Evolutionary conservation across 2,797 vertebrate genomes (phyloP).

Genomic region (Clamator glandarius): DNA sequence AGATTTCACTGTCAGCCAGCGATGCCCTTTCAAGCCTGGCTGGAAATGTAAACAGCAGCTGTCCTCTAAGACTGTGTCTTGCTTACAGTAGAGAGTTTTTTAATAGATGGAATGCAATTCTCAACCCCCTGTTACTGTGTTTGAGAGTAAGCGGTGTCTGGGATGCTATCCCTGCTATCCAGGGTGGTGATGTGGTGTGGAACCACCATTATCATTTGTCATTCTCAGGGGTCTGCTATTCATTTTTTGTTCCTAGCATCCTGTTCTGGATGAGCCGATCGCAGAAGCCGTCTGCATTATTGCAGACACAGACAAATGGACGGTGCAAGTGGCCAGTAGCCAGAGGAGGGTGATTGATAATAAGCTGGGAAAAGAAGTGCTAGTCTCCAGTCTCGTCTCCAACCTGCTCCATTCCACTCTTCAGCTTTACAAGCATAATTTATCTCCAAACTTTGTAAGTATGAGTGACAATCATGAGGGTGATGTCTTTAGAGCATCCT

Average conservation of each 20-base stretch:
- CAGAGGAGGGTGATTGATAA: constrained; percentile 91
- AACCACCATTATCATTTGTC: neutral
- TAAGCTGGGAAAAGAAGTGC: constrained; percentile 95
- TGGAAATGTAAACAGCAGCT: neutral
- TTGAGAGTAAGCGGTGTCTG: neutral
- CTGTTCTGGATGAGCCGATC: constrained; percentile 96
- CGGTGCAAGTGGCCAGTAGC: constrained; percentile 96
- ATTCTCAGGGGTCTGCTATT: neutral
- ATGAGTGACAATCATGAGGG: neutral
- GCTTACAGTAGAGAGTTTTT: neutral
- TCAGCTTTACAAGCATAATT: constrained; percentile 96
- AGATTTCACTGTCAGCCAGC: neutral
- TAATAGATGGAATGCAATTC: neutral
- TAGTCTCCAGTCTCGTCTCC: constrained; percentile 95
- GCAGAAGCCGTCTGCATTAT: constrained; percentile 98
- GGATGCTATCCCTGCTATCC: neutral
- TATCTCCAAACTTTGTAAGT: constrained; percentile 98
- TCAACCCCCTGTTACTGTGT: fast-evolving
- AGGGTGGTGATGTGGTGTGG: neutral
- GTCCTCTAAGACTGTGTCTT: neutral
- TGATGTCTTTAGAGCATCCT: neutral
- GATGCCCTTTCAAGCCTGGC: neutral
- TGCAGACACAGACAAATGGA: constrained; percentile 97
- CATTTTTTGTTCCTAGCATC: constrained; percentile 81
- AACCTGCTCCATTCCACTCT: constrained; percentile 94